Percentiles rank a stretch among this genome's conserved stretches.
Evolutionary conservation across 2,888 invertebrate species (phyloP).

Genomic region (Ectemnius cavifrons): DNA sequence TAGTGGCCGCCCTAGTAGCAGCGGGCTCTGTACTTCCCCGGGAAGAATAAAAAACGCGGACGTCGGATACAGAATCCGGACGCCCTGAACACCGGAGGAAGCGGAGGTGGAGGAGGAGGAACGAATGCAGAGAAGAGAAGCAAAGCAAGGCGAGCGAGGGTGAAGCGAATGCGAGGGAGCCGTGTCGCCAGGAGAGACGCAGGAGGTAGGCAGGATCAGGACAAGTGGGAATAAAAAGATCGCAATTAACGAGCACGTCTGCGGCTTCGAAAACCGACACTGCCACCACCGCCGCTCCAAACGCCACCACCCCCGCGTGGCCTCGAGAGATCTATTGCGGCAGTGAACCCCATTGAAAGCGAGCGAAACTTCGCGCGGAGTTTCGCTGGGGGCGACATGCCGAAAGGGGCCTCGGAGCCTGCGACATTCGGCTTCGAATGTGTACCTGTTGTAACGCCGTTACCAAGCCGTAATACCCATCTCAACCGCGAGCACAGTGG

Average conservation of each 20-base stretch:
- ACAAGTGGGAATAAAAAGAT: slow-evolving; percentile 53
- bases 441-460: slow-evolving; percentile 46
- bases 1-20: slow-evolving; percentile 16
- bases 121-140: not conserved
- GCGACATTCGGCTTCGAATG: slow-evolving; percentile 15
- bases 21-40: slow-evolving; percentile 5
- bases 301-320: not conserved
- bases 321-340: slow-evolving; percentile 40
- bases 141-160: not conserved
- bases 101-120: not conserved
- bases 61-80: slow-evolving; percentile 21
- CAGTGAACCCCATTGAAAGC: slow-evolving; percentile 39
- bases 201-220: not conserved
- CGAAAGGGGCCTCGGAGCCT: slow-evolving; percentile 13
- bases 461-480: slow-evolving; percentile 34
- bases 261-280: slow-evolving; percentile 38
- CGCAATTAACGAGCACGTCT: slow-evolving; percentile 57
- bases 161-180: not conserved
- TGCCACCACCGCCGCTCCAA: not conserved
- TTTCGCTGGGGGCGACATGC: slow-evolving; percentile 18
- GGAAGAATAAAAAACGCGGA: slow-evolving; percentile 36
- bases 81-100: not conserved
- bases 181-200: not conserved
- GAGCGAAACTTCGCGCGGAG: slow-evolving; percentile 24
- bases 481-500: slow-evolving; percentile 11